A percentile compares a stretch with the other conserved stretches of the same genome.
Evolutionary conservation across 2,113 vertebrate genomes (phyloP).

Genomic region (Labeo catla): DNA sequence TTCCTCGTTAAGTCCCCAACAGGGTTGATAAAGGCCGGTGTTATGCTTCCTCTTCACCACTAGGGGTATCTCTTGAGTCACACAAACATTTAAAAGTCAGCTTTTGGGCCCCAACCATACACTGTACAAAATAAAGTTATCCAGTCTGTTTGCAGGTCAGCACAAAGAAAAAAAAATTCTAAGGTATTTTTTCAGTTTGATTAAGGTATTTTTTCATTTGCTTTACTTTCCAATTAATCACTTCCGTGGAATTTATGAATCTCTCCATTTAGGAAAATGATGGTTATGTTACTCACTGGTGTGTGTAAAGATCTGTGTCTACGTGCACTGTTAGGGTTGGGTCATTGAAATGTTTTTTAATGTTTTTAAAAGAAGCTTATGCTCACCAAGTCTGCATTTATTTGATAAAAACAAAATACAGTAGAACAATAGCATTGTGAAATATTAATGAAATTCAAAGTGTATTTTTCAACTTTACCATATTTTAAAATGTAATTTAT

Average conservation of each 20-base stretch:
- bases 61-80: constrained; percentile 36
- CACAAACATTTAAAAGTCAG: background rate
- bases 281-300: background rate
- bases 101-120: background rate
- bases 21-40: constrained; percentile 1
- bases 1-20: background rate
- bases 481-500: no score
- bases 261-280: background rate
- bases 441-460: no score
- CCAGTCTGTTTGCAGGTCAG: background rate
- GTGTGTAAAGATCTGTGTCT: background rate
- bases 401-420: no score
- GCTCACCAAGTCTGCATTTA: no score
- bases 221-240: background rate
- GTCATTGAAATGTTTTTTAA: no score
- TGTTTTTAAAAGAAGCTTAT: no score
- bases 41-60: constrained; percentile 26
- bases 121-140: background rate
- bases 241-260: background rate
- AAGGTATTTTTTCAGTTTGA: background rate
- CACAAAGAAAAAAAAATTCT: background rate
- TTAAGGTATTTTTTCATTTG: background rate
- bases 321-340: background rate
- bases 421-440: no score
- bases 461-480: no score